phyloP scores from a whole-genome alignment of 2,113 vertebrate genomes.

The Callorhinus ursinus region DNA sequence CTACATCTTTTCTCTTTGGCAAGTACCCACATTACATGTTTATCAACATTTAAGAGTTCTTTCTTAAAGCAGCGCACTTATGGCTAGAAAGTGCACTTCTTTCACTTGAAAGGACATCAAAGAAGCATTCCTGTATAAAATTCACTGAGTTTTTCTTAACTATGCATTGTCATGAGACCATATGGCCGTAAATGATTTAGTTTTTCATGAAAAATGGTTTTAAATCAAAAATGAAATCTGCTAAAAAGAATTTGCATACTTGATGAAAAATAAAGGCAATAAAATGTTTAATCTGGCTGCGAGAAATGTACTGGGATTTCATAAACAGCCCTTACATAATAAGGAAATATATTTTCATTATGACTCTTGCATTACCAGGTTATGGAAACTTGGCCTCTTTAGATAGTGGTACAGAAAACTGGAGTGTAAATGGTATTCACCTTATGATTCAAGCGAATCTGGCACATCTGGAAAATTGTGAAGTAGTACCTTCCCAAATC shows the following conservation, averaged over 20 bases:
- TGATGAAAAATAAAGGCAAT: slow-evolving; percentile 83
- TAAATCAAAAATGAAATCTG: slow-evolving; percentile 82
- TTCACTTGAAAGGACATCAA: slow-evolving; percentile 72
- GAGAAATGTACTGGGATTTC: slow-evolving; percentile 80
- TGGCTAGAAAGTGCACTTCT: slow-evolving; percentile 45
- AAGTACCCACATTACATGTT: slow-evolving; percentile 39
- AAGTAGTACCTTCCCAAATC: neutral
- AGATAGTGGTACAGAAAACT: slow-evolving; percentile 52
- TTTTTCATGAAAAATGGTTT: slow-evolving; percentile 82
- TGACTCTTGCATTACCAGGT: slow-evolving; percentile 66
- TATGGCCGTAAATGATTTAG: slow-evolving; percentile 82
- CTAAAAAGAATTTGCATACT: slow-evolving; percentile 82
- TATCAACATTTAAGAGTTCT: slow-evolving; percentile 48
- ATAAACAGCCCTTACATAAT: slow-evolving; percentile 74
- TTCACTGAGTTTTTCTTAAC: slow-evolving; percentile 69
- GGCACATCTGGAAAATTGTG: slow-evolving; percentile 1
- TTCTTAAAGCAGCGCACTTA: slow-evolving; percentile 38
- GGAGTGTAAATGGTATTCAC: neutral
- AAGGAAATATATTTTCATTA: slow-evolving; percentile 81
- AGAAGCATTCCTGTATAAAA: slow-evolving; percentile 71
- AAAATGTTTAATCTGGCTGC: slow-evolving; percentile 80
- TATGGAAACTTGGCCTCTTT: slow-evolving; percentile 70
- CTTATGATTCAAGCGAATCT: slow-evolving; percentile 38
- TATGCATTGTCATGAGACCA: slow-evolving; percentile 81
- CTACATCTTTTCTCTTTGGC: slow-evolving; percentile 60